Percentiles rank a stretch among this genome's conserved stretches.
phyloP scores from a whole-genome alignment of 2,113 vertebrate species.

The Podiceps cristatus region DNA sequence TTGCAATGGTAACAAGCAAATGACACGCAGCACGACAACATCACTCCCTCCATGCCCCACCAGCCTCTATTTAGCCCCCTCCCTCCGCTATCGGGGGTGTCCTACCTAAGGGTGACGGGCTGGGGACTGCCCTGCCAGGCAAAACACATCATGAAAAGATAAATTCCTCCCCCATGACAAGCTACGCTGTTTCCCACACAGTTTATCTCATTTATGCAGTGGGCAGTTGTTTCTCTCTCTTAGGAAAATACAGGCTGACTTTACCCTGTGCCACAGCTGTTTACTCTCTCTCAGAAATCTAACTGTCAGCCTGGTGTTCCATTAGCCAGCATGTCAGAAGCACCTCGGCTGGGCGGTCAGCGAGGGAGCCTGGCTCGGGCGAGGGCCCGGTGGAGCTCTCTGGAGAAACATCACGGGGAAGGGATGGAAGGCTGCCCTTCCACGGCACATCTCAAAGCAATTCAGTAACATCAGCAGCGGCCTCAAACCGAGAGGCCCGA shows the following conservation, averaged over 20 bases:
- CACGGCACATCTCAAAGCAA: not conserved
- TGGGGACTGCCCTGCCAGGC: not conserved
- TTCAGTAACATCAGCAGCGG: accelerated
- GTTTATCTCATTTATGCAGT: accelerated
- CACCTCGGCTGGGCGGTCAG: accelerated
- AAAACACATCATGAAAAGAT: accelerated
- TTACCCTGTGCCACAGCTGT: accelerated
- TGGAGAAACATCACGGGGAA: accelerated
- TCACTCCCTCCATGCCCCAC: not conserved
- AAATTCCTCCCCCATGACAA: accelerated
- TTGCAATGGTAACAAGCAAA: not conserved
- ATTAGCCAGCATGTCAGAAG: accelerated
- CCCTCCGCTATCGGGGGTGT: accelerated
- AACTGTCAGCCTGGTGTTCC: accelerated
- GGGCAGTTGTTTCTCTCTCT: not conserved
- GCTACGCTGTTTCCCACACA: accelerated
- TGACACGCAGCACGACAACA: accelerated
- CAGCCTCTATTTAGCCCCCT: not conserved
- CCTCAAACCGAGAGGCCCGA: accelerated
- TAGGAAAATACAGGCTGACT: not conserved
- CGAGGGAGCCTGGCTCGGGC: accelerated
- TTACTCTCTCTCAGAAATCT: not conserved
- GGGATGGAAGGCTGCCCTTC: not conserved
- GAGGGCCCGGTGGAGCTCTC: not conserved
- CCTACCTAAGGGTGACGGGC: accelerated